Conservation (phyloP, 2,888 invertebrate species). For the Watsonalla binaria region DNA sequence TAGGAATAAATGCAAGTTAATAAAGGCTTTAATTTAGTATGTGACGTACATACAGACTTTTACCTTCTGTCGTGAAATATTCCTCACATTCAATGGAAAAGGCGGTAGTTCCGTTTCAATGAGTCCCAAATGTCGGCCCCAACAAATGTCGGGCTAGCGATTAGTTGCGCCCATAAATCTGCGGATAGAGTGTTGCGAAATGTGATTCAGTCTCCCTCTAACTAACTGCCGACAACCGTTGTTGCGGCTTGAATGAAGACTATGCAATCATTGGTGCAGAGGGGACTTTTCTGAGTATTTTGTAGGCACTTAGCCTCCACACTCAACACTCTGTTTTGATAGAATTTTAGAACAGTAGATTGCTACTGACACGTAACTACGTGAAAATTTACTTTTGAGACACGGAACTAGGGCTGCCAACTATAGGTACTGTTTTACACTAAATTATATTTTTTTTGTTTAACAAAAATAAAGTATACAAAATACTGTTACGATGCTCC, state of each 20-base stretch:
- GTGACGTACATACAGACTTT: not conserved
- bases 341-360: too few relatives aligned
- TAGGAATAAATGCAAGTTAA: not conserved
- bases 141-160: constrained; percentile 17
- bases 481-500: too few relatives aligned
- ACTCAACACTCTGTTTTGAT: not conserved
- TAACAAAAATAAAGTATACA: too few relatives aligned
- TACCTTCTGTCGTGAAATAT: constrained; percentile 4
- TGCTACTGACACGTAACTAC: too few relatives aligned
- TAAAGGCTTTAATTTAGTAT: not conserved
- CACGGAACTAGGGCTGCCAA: too few relatives aligned
- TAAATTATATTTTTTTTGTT: too few relatives aligned
- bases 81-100: constrained; percentile 23
- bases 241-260: constrained; percentile 8
- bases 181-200: constrained; percentile 27
- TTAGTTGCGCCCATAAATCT: constrained; percentile 33
- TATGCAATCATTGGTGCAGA: not conserved
- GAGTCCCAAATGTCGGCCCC: constrained; percentile 7
- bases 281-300: not conserved
- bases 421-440: too few relatives aligned
- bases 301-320: not conserved
- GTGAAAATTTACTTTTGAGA: too few relatives aligned
- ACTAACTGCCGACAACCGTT: constrained; percentile 22
- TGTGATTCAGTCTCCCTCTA: constrained; percentile 30
- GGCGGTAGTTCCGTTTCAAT: constrained; percentile 15